phyloP scores from a whole-genome alignment of 2,113 vertebrate genomes.

The Corythaeola cristata region DNA sequence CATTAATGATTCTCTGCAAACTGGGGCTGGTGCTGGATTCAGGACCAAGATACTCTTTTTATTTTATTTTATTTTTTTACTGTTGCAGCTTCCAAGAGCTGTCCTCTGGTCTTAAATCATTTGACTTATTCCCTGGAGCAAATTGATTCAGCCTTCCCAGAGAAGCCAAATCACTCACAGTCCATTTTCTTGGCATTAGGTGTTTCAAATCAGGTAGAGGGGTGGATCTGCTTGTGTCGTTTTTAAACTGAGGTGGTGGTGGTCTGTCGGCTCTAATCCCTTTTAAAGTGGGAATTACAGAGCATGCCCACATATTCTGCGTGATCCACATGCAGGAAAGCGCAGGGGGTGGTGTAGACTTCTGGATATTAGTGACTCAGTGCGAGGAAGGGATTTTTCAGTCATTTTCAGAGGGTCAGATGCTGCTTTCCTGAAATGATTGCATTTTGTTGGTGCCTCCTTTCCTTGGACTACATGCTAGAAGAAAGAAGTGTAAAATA shows the following conservation, averaged over 20 bases:
- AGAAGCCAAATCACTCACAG: neutral
- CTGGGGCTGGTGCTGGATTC: neutral
- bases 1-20: neutral
- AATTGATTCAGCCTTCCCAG: neutral
- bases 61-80: neutral
- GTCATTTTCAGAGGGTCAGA: neutral
- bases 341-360: neutral
- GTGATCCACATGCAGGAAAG: neutral
- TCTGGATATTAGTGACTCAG: neutral
- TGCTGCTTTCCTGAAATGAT: neutral
- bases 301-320: neutral
- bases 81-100: neutral
- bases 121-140: neutral
- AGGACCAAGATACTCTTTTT: neutral
- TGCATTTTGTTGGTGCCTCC: accelerated
- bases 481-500: neutral
- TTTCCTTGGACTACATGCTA: neutral
- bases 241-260: neutral
- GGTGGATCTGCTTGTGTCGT: accelerated
- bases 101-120: neutral
- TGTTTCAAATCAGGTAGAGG: neutral
- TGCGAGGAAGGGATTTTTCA: neutral
- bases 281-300: neutral
- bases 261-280: neutral
- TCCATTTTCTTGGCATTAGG: neutral